Evolutionary conservation across 2,113 vertebrate genomes (phyloP).

Genomic region (Thalassarche chlororhynchos): DNA sequence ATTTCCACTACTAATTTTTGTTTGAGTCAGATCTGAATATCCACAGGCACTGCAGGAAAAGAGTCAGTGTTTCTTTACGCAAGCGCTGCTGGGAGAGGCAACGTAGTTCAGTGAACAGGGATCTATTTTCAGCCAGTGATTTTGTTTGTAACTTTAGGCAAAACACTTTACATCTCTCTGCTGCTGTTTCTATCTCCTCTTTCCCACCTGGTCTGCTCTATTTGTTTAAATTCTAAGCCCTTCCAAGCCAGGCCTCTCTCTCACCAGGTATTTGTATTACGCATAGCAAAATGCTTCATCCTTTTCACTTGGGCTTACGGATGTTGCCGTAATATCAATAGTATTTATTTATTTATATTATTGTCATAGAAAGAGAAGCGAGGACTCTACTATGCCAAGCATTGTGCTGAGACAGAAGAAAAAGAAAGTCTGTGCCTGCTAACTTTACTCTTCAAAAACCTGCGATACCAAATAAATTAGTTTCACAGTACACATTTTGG

Average conservation of each 20-base stretch:
- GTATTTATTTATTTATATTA: background rate
- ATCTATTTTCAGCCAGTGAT: background rate
- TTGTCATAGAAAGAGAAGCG: background rate
- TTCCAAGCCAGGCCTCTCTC: background rate
- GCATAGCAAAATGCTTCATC: background rate
- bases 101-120: fast-evolving
- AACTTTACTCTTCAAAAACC: background rate
- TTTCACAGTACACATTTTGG: background rate
- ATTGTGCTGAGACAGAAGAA: background rate
- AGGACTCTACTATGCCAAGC: background rate
- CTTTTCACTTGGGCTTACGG: background rate
- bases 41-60: background rate
- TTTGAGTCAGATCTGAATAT: background rate
- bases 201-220: background rate
- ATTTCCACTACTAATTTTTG: background rate
- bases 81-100: background rate
- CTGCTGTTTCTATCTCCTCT: background rate
- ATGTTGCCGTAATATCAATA: background rate
- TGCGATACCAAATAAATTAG: background rate
- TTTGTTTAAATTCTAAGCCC: background rate
- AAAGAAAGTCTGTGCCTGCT: background rate
- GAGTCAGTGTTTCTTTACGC: background rate
- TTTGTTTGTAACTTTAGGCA: background rate
- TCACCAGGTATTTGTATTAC: background rate
- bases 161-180: background rate